Base-by-base conservation (phyloP, 2,113 vertebrate species). In the Takifugu flavidus region DNA sequence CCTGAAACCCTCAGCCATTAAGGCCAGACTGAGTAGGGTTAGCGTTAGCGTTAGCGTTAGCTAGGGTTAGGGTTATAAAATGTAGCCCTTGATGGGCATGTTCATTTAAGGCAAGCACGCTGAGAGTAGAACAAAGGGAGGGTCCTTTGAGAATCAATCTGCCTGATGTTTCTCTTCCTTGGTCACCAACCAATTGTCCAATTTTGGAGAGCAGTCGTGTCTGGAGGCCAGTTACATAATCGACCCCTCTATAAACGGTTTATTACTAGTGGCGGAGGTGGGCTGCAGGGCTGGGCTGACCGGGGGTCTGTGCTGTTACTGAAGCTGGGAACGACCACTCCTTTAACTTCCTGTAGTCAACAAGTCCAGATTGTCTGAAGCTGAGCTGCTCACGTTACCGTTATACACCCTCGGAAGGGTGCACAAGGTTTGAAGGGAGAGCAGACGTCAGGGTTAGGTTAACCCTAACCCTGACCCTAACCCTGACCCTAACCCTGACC, bases 321-420 rank as follows among this genome's bases (percentile, higher is more conserved):
- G 25, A 62, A 67, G 78, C 43, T 74, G 45, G 5, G 45, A n/a
- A 68, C 82, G 78, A 82, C 90, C 89, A 82, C 91, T 90, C 90
- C 90, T 89, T 76, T 51, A 58, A 82, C 89, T 88, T 92, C 89
- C 91, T 91, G 89, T 89, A 72, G 62, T 67, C 82, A 91, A 92
- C 86, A 89, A 87, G 87, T 82, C 73, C 59, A 67, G 70, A 81
- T 82, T 87, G 91, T 91, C 74, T 55, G 67, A 73, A 65, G 61
- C 65, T 68, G 20, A 4, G 56, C 49, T 10, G 34, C 11, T 56
- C 34, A 4, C 25, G 49, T 82, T 78, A 75, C 75, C 29, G 50
- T 49, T 43, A 39, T 39, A 39, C 34, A 39, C 34, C 62, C 76
- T 53, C 28, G 25, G 28, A 65, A 50, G 57, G 31, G 51, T 70